These are phyloP conservation scores for Acridotheres tristis DNA, from an alignment of 2,797 vertebrate species.

Conservation along the genomic window DNA sequence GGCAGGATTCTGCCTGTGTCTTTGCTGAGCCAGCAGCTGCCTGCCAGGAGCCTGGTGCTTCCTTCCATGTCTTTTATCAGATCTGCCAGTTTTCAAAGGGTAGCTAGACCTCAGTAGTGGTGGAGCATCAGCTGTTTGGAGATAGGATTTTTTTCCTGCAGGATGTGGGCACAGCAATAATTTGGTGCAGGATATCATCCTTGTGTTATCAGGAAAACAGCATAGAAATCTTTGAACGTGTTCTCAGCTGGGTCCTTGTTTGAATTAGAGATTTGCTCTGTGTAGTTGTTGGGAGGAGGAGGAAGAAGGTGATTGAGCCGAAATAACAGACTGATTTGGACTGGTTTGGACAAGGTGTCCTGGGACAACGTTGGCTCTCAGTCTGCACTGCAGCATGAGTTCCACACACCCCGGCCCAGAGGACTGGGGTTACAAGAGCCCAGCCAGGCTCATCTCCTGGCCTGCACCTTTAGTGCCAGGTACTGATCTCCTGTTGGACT, in stretches of 20 bases:
- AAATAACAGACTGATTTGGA: neutral
- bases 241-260: neutral
- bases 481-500: neutral
- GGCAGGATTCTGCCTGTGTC: neutral
- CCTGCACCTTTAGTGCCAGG: fast-evolving
- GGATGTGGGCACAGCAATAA: neutral
- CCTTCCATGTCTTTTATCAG: conserved; percentile 20
- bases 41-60: neutral
- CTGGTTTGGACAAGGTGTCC: neutral
- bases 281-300: neutral
- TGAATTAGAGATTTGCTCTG: neutral
- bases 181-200: neutral
- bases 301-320: neutral
- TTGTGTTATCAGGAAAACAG: conserved; percentile 9
- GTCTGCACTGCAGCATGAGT: neutral
- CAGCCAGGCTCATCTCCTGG: neutral
- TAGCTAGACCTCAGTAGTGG: neutral
- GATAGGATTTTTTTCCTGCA: neutral
- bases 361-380: fast-evolving
- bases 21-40: neutral
- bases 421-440: neutral
- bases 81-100: neutral
- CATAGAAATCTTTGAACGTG: neutral
- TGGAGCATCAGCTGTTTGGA: neutral
- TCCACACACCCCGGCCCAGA: fast-evolving